Percentiles rank a stretch among this genome's conserved stretches.
Conservation (phyloP, 2,888 invertebrate genomes). For the Drosophila quinaria region DNA sequence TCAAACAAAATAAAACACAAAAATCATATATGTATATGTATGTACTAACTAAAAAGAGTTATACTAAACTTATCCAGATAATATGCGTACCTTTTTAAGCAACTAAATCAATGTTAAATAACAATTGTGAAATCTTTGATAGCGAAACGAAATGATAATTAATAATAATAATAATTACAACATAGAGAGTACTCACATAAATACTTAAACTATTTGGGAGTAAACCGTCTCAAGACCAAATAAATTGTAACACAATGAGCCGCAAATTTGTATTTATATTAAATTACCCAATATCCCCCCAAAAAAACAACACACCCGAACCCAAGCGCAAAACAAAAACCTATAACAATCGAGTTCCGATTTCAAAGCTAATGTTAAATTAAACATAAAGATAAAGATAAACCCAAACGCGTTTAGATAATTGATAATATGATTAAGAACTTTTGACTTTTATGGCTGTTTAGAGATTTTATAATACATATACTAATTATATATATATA, state of each 20-base stretch:
- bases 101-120: constrained; percentile 63
- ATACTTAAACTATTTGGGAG: constrained; percentile 9
- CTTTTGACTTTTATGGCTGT: constrained; percentile 84
- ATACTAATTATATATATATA: constrained; percentile 45
- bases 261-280: constrained; percentile 72
- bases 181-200: constrained; percentile 8
- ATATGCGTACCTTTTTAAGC: constrained; percentile 74
- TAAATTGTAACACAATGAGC: constrained; percentile 63
- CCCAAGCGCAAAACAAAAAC: constrained; percentile 29
- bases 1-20: constrained; percentile 6
- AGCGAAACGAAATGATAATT: constrained; percentile 11
- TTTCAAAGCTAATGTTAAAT: constrained; percentile 53
- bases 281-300: constrained; percentile 23
- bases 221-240: constrained; percentile 59
- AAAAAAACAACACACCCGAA: constrained; percentile 6
- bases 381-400: constrained; percentile 11
- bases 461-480: constrained; percentile 79
- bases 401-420: constrained; percentile 68
- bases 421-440: constrained; percentile 72
- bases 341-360: constrained; percentile 75
- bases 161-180: constrained; percentile 10
- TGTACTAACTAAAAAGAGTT: constrained; percentile 44
- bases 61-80: constrained; percentile 57
- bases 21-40: constrained; percentile 20
- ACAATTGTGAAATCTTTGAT: constrained; percentile 39